Evolutionary conservation across 2,888 invertebrate genomes (phyloP).

Genomic region (Phoenoteleia sp.): DNA sequence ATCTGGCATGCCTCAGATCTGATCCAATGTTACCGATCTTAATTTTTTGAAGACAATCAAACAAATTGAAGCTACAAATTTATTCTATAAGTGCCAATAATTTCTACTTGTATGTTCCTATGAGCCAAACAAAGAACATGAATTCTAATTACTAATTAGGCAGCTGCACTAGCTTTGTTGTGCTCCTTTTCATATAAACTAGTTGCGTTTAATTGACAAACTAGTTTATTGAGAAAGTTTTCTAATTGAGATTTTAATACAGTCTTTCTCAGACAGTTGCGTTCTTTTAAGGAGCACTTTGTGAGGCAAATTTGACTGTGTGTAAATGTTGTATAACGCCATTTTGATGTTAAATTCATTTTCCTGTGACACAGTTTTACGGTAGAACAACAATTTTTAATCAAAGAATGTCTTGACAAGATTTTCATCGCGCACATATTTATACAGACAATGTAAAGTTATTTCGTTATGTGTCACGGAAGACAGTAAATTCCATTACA

Average conservation of each 20-base stretch:
- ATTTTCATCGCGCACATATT: not conserved
- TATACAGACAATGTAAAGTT: constrained; percentile 18
- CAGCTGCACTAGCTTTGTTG: no score
- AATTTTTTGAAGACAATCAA: no score
- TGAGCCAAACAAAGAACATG: no score
- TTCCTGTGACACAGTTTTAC: constrained; percentile 22
- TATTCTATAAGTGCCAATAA: no score
- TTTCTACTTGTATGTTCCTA: no score
- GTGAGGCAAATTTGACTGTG: not conserved
- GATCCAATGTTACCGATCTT: no score
- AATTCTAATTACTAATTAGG: no score
- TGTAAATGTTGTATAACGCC: constrained; percentile 15
- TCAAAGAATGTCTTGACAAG: constrained; percentile 7
- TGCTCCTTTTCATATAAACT: no score
- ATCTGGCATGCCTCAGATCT: no score
- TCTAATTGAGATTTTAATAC: constrained; percentile 34
- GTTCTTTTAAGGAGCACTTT: not conserved
- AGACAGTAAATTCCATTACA: constrained; percentile 18
- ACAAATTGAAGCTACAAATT: no score
- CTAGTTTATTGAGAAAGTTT: constrained; percentile 21
- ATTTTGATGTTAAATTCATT: constrained; percentile 39
- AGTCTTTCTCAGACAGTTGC: constrained; percentile 18
- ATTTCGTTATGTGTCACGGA: constrained; percentile 2
- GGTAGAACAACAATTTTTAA: constrained; percentile 13
- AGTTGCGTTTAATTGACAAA: no score